A percentile compares a stretch with the other conserved stretches of the same genome.
Evolutionary conservation across 2,888 invertebrate species (phyloP).

Genomic region (Spodoptera exigua): DNA sequence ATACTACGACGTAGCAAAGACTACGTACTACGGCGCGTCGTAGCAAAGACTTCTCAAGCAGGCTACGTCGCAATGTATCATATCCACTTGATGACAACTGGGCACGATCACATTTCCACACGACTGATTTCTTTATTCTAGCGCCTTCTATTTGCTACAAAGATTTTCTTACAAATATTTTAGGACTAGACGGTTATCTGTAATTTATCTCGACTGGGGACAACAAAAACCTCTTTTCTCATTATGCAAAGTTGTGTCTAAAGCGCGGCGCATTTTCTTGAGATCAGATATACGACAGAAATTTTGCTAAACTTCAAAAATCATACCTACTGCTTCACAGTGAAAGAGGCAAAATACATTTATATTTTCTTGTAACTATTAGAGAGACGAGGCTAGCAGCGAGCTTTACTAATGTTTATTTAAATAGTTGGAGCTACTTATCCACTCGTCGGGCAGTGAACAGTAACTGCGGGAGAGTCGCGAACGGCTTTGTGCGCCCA

Average conservation of each 20-base stretch:
- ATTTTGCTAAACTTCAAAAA: background rate
- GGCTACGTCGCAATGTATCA: constrained; percentile 33
- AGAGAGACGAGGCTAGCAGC: background rate
- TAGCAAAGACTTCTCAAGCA: constrained; percentile 13
- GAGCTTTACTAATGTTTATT: constrained; percentile 27
- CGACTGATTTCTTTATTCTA: constrained; percentile 35
- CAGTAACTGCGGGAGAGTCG: constrained; percentile 3
- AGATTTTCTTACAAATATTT: constrained; percentile 13
- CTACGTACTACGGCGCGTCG: constrained; percentile 3
- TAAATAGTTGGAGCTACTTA: constrained; percentile 24
- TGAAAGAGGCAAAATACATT: constrained; percentile 10
- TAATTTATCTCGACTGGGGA: too few relatives aligned
- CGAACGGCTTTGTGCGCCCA: constrained; percentile 17
- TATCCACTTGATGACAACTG: constrained; percentile 29
- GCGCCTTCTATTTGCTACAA: constrained; percentile 21
- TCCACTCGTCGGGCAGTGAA: constrained; percentile 21
- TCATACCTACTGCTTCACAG: background rate
- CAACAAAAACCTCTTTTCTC: constrained; percentile 3
- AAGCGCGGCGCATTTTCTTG: background rate
- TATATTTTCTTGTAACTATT: constrained; percentile 17
- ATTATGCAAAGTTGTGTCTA: background rate
- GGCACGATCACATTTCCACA: constrained; percentile 40
- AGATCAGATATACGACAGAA: background rate
- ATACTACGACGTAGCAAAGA: constrained; percentile 8
- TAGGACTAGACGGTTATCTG: background rate